Base-by-base conservation (phyloP, 2,113 vertebrate genomes). In the Tachycineta bicolor region DNA sequence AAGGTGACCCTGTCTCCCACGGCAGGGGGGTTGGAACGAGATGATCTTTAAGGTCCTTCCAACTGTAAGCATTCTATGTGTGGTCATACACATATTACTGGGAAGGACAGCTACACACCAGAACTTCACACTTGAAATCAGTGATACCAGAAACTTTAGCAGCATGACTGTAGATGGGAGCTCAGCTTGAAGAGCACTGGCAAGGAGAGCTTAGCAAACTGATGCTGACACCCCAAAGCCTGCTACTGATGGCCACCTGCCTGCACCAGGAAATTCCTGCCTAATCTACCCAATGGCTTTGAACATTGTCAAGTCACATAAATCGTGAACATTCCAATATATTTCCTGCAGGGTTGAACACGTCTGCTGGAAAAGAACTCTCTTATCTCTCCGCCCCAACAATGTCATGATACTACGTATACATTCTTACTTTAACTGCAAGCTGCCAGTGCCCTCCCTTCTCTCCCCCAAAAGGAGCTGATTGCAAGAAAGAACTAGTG, bases 321-420 rank as follows among this genome's bases (percentile, higher is more conserved):
- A 79, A 83, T 60, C 0, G 3, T 24, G 47, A 34, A 65, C 12
- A 25, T 37, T 67, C 44, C 47, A 74, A 75, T 89, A 34, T 37
- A 60, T n/a, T 59, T 93, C n/a, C 43, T 50, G 14, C 10, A 71
- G 10, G 9, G 26, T 10, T 93, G 47, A 87, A 87, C 5, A 22
- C 0, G 1, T 56, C 60, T 56, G 34, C 20, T 56, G 50, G 56
- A 59, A 47, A 87, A 75, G 21, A 69, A 21, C 31, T 7, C 2
- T 28, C 33, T 60, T 64, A 58, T n/a, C 28, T 34, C 47, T 52
- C 6, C 5, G 10, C 13, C 67, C 55, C 41, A 43, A 19, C 29
- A 50, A 5, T 29, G 83, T 19, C 24, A 5, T 3, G 9, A 52
- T 22, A 41, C 4, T 13, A 33, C 2, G 0, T n/a, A 29, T 3